phyloP scores from a whole-genome alignment of 2,888 invertebrate genomes.

The Capitulum mitella region DNA sequence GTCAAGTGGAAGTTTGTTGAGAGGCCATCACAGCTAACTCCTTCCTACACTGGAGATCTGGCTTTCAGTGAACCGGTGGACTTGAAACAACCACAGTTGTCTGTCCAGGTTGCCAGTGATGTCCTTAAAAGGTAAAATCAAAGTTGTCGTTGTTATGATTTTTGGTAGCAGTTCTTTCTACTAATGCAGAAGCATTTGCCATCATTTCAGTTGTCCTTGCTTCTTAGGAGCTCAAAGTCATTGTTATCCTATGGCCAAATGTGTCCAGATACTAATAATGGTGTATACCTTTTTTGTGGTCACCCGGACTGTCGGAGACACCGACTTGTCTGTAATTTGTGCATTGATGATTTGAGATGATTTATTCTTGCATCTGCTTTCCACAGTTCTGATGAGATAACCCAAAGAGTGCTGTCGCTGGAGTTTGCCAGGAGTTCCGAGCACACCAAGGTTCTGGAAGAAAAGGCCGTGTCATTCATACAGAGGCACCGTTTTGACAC shows the following conservation, averaged over 20 bases:
- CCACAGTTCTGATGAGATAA: neutral
- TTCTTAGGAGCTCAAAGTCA: too few species aligned
- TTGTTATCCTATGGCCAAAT: too few species aligned
- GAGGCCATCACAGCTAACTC: neutral
- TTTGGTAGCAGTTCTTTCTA: too few species aligned
- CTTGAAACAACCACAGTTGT: neutral
- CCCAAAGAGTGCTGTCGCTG: neutral
- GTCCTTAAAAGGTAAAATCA: neutral
- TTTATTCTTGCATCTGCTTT: neutral
- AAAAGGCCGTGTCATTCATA: neutral
- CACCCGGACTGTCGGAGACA: too few species aligned
- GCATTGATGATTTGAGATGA: neutral
- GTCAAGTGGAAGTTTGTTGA: neutral
- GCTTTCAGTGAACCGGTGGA: neutral
- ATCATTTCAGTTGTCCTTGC: too few species aligned
- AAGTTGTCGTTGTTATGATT: too few species aligned
- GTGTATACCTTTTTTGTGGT: too few species aligned
- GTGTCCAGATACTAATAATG: too few species aligned
- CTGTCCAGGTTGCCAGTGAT: neutral
- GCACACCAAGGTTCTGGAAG: neutral
- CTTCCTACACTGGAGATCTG: neutral
- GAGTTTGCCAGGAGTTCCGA: neutral
- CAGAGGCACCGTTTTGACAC: slow-evolving; percentile 1
- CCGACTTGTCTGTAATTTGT: neutral
- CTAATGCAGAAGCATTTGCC: too few species aligned